Evolutionary conservation across 2,797 vertebrate genomes (phyloP).

Genomic region (Sparidentex hasta): DNA sequence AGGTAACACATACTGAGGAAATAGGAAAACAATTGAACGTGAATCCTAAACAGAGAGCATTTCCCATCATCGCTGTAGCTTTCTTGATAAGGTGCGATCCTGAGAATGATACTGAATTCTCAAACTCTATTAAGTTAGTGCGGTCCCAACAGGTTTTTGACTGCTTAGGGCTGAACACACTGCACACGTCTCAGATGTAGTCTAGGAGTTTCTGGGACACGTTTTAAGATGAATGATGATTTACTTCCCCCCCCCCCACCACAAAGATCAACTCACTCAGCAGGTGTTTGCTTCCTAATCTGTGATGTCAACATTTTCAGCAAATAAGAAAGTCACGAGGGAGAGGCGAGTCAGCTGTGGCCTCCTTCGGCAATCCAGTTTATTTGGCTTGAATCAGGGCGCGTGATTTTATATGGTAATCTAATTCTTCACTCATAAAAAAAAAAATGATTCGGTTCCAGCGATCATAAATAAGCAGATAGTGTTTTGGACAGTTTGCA

Average conservation of each 20-base stretch:
- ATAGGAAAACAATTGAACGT: conserved; percentile 2
- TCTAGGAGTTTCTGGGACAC: conserved; percentile 51
- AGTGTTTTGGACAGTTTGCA: not conserved
- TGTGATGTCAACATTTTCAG: conserved; percentile 12
- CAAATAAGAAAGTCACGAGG: conserved; percentile 16
- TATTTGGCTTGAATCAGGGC: not conserved
- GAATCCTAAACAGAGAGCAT: conserved; percentile 31
- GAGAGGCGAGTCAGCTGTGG: conserved; percentile 7
- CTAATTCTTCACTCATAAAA: conserved; percentile 1
- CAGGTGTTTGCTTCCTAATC: conserved; percentile 20
- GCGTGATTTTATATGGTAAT: not conserved
- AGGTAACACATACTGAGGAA: not conserved
- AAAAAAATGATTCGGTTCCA: not conserved
- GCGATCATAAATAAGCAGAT: not conserved
- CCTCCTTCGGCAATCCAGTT: conserved; percentile 13
- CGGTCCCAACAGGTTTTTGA: conserved; percentile 55
- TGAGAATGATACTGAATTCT: conserved; percentile 54
- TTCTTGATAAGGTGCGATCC: conserved; percentile 34
- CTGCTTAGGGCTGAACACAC: conserved; percentile 49
- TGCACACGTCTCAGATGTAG: conserved; percentile 39
- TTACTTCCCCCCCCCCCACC: conserved; percentile 11
- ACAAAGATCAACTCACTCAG: conserved; percentile 23
- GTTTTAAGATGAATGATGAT: conserved; percentile 29
- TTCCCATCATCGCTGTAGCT: conserved; percentile 2
- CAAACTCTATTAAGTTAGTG: conserved; percentile 53